Evolutionary conservation across 2,888 invertebrate species (phyloP).

Genomic region (Ormyrus labotus): DNA sequence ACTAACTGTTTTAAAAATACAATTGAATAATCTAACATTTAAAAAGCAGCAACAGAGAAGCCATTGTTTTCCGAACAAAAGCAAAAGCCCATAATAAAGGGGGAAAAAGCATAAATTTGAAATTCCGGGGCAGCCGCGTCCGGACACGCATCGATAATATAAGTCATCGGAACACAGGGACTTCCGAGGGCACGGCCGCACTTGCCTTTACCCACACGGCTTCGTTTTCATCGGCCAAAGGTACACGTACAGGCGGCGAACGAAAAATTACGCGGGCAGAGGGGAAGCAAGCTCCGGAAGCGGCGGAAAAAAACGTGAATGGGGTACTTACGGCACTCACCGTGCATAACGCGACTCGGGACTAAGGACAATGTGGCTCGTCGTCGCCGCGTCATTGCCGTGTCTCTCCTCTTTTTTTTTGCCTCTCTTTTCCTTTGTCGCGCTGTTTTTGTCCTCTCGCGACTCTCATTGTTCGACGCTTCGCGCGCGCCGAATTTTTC

Average conservation of each 20-base stretch:
- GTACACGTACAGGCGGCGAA: background rate
- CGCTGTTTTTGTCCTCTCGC: background rate
- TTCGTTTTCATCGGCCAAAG: constrained; percentile 39
- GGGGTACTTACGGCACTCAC: constrained; percentile 67
- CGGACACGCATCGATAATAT: constrained; percentile 1
- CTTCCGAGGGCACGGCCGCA: constrained; percentile 57
- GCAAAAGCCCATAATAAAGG: background rate
- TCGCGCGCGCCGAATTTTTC: constrained; percentile 13
- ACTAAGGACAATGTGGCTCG: constrained; percentile 27
- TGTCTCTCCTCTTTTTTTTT: background rate
- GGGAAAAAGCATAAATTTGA: background rate
- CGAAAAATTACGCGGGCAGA: constrained; percentile 13
- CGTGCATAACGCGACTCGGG: constrained; percentile 63
- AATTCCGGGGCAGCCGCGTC: background rate
- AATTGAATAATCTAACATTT: too few species aligned
- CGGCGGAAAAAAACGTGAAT: constrained; percentile 70
- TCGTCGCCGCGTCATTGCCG: background rate
- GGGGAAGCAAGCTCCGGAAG: constrained; percentile 59
- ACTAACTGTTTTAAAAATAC: too few species aligned
- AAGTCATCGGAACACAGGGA: constrained; percentile 47
- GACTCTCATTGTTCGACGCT: constrained; percentile 29
- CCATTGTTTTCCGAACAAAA: background rate
- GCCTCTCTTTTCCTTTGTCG: constrained; percentile 1
- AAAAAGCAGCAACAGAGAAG: too few species aligned
- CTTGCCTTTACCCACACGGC: constrained; percentile 48